These are phyloP conservation scores for Drosophila elegans DNA, from an alignment of 1,140 invertebrate genomes.

Conservation along the genomic window DNA sequence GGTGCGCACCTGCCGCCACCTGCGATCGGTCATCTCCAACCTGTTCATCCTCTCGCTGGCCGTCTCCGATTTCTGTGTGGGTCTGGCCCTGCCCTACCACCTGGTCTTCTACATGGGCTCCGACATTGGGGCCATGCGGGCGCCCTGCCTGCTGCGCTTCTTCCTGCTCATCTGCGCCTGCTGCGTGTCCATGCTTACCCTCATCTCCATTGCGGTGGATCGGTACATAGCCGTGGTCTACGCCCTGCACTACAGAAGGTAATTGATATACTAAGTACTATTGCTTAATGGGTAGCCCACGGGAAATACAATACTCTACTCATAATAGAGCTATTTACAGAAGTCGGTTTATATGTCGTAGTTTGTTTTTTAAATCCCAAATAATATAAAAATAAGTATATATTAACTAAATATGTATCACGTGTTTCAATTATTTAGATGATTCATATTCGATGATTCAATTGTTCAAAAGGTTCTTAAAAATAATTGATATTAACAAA, in stretches of 20 bases:
- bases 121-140: constrained; percentile 86
- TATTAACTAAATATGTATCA: no score
- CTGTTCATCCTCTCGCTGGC: constrained; percentile 91
- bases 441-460: no score
- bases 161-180: constrained; percentile 90
- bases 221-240: constrained; percentile 93
- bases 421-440: no score
- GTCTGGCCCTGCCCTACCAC: constrained; percentile 90
- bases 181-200: constrained; percentile 91
- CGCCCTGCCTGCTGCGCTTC: constrained; percentile 89
- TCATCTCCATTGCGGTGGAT: constrained; percentile 93
- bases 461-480: no score
- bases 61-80: constrained; percentile 90
- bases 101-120: constrained; percentile 88
- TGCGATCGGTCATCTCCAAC: constrained; percentile 87
- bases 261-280: background rate
- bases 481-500: no score
- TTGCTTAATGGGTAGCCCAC: no score
- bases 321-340: no score
- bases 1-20: constrained; percentile 87
- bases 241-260: constrained; percentile 90
- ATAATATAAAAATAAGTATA: no score
- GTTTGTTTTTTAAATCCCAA: no score
- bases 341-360: no score
- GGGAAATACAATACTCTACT: no score